These are phyloP conservation scores for Diaphora mendica DNA, from an alignment of 2,888 invertebrate species.

Conservation along the genomic window DNA sequence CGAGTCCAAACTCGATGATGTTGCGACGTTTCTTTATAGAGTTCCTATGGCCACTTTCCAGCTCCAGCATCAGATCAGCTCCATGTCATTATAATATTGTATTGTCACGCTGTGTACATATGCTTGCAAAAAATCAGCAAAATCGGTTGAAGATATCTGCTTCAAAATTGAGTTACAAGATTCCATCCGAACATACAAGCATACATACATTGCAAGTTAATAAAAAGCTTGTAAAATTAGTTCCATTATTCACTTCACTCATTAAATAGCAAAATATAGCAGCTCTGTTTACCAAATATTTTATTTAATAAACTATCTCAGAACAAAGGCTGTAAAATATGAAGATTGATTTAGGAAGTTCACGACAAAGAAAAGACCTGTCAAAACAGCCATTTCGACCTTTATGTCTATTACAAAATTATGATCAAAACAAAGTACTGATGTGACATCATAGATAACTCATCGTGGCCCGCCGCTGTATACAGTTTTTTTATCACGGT, in stretches of 20 bases:
- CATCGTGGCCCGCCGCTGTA: conserved; percentile 18
- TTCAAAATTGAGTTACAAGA: too few relatives aligned
- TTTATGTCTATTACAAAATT: conserved; percentile 24
- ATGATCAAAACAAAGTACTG: conserved; percentile 29
- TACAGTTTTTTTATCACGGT: conserved; percentile 46
- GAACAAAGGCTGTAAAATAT: conserved; percentile 33
- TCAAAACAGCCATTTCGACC: conserved; percentile 34
- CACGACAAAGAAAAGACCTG: conserved; percentile 32
- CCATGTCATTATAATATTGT: too few relatives aligned
- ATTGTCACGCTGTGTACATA: too few relatives aligned
- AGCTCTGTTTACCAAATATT: conserved; percentile 17
- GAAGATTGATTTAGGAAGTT: conserved; percentile 34
- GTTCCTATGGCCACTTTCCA: too few relatives aligned
- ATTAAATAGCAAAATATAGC: background rate
- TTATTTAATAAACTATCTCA: conserved; percentile 20
- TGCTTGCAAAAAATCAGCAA: too few relatives aligned
- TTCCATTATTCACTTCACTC: background rate
- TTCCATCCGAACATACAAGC: too few relatives aligned
- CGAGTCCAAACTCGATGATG: too few relatives aligned
- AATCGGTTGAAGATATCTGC: too few relatives aligned
- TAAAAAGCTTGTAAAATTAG: too few relatives aligned
- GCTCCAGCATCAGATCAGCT: too few relatives aligned
- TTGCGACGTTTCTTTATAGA: too few relatives aligned
- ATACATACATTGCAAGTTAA: too few relatives aligned
- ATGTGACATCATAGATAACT: conserved; percentile 26